Base-by-base conservation (phyloP, 1,140 invertebrate species). In the Drosophila kanapiae region DNA sequence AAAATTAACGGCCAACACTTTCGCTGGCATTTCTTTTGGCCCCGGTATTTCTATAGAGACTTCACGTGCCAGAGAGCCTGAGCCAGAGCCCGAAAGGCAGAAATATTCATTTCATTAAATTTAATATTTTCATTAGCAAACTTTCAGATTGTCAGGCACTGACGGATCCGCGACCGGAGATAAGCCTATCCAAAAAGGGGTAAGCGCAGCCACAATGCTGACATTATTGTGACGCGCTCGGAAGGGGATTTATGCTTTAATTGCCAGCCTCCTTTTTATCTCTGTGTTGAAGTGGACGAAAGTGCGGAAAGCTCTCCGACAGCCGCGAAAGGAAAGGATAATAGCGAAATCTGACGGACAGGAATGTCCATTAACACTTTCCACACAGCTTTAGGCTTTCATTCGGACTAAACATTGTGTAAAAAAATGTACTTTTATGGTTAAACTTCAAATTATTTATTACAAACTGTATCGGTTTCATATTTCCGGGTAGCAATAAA, bases 101-200 rank as follows among this genome's bases (percentile, higher is more conserved):
- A 83, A 83, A 88, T 88, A 88, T 88, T 81, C 83, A 88, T 85
- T 90, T 88, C 85, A 90, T 85, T 88, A 87, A 63, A 79, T 62
- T 84, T 88, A 85, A 90, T 88, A 88, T 90, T 88, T 90, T 88
- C 81, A 88, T 88, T 88, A 88, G 84, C 77, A 64, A 67, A 84
- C 84, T 83, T 84, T 84, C 61, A 51, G 65, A 79, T 69, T 70
- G 51, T 51, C 69, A 68, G 63, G 14, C 40, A 37, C 54, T 61
- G 65, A 53, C 76, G 60, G 82, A 78, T 87, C 45, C 42, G 64
- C 37, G 38, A n/a, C 33, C 51, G n/a, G 56, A 31, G 80, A 87
- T 90, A 84, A 86, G 68, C 47, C 59, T 27, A 53, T 58, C 63
- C 54, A 9, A 54, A 71, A 70, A 70, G 61, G 72, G 67, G 63